Evolutionary conservation across 2,888 invertebrate genomes (phyloP).

Genomic region (Elegia similella): DNA sequence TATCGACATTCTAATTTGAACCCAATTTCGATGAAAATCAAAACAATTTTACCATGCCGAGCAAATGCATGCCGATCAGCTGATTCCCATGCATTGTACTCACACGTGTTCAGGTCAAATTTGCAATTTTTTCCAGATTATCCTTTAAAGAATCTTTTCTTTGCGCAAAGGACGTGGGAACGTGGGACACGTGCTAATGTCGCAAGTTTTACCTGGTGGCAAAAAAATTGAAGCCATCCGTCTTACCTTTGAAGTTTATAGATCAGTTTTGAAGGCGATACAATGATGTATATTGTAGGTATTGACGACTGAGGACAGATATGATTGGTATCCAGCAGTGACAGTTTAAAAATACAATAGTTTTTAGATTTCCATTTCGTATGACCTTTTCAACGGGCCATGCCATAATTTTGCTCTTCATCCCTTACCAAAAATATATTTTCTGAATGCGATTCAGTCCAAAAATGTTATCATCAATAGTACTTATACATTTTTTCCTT

Average conservation of each 20-base stretch:
- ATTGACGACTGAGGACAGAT: conserved; percentile 38
- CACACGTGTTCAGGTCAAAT: conserved; percentile 60
- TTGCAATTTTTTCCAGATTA: conserved; percentile 55
- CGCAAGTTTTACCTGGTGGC: conserved; percentile 44
- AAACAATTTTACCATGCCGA: background rate
- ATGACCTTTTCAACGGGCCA: background rate
- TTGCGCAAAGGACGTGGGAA: conserved; percentile 71
- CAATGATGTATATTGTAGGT: conserved; percentile 19
- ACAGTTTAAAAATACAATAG: conserved; percentile 1
- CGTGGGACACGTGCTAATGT: conserved; percentile 50
- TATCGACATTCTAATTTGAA: conserved; percentile 5
- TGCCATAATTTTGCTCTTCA: background rate
- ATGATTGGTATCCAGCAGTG: conserved; percentile 43
- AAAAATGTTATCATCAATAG: no score
- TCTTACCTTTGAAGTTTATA: conserved; percentile 12
- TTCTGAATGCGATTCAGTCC: no score
- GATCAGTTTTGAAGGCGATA: conserved; percentile 19
- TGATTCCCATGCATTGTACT: conserved; percentile 59
- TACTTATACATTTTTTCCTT: no score
- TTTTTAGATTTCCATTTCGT: background rate
- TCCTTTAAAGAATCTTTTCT: conserved; percentile 51
- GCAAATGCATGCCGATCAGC: conserved; percentile 47
- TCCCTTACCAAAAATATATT: no score
- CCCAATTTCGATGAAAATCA: background rate
- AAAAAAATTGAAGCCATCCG: conserved; percentile 37